These are phyloP conservation scores for Agrypnus murinus DNA, from an alignment of 2,888 invertebrate genomes.

Conservation along the genomic window DNA sequence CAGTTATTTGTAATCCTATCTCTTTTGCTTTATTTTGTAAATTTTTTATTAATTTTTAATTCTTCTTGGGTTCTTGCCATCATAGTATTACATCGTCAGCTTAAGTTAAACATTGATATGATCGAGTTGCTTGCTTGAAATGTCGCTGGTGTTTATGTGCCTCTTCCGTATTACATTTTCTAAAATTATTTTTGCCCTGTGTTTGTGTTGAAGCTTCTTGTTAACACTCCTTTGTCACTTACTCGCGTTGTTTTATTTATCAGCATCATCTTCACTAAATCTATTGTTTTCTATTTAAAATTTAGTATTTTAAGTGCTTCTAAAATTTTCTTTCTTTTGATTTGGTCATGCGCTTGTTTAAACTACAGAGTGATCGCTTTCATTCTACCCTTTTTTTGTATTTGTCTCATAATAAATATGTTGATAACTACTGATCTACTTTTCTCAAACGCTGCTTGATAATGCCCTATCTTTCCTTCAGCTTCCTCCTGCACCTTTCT, in stretches of 20 bases:
- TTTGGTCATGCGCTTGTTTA: slow-evolving; percentile 1
- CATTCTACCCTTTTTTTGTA: not conserved
- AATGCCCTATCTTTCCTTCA: not conserved
- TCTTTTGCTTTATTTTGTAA: not conserved
- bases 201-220: no score
- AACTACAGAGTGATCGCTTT: no score
- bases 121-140: no score
- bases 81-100: slow-evolving; percentile 8
- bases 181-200: not conserved
- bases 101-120: slow-evolving; percentile 3
- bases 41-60: not conserved
- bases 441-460: not conserved
- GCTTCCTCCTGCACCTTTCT: slow-evolving; percentile 2
- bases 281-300: not conserved
- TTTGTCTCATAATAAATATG: not conserved
- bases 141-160: slow-evolving; percentile 2
- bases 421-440: not conserved
- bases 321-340: no score
- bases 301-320: not conserved
- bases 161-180: slow-evolving; percentile 1
- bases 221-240: no score
- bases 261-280: no score
- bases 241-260: no score
- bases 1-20: not conserved
- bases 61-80: not conserved